Percentiles rank a stretch among this genome's conserved stretches.
phyloP scores from a whole-genome alignment of 2,888 invertebrate genomes.

The Calameuta filiformis region DNA sequence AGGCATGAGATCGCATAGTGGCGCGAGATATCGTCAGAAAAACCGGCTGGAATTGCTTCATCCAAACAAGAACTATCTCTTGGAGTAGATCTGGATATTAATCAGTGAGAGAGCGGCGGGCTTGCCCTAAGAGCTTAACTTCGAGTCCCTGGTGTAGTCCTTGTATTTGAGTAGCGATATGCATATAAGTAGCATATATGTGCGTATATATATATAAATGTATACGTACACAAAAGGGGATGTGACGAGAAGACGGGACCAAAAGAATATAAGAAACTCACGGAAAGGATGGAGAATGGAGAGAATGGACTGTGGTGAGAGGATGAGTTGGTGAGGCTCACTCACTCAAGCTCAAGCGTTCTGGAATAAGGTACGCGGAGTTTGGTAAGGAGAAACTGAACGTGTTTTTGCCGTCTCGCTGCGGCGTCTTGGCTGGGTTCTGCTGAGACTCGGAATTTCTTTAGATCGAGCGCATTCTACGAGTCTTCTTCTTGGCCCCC shows the following conservation, averaged over 20 bases:
- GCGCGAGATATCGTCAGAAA: constrained; percentile 55
- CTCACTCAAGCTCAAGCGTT: background rate
- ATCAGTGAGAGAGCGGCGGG: constrained; percentile 40
- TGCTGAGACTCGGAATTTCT: constrained; percentile 24
- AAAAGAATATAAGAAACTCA: background rate
- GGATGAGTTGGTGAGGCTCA: background rate
- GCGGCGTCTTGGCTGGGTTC: constrained; percentile 20
- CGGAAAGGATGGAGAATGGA: background rate
- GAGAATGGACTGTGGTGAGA: background rate
- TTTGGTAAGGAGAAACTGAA: constrained; percentile 22
- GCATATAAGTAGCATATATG: background rate
- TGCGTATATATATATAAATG: too few species aligned
- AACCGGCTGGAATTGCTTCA: constrained; percentile 60
- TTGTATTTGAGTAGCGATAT: background rate
- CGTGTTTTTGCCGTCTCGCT: constrained; percentile 30
- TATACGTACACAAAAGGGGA: background rate
- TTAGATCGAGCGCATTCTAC: constrained; percentile 35
- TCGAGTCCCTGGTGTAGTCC: background rate
- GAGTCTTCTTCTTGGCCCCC: constrained; percentile 35
- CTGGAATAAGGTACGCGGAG: background rate
- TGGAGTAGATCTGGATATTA: constrained; percentile 58
- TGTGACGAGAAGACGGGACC: background rate
- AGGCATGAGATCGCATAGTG: constrained; percentile 12
- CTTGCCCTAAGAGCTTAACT: background rate
- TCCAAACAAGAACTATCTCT: constrained; percentile 58